These are phyloP conservation scores for Neodontobutis hainanensis DNA, from an alignment of 2,113 vertebrate species.

Conservation along the genomic window DNA sequence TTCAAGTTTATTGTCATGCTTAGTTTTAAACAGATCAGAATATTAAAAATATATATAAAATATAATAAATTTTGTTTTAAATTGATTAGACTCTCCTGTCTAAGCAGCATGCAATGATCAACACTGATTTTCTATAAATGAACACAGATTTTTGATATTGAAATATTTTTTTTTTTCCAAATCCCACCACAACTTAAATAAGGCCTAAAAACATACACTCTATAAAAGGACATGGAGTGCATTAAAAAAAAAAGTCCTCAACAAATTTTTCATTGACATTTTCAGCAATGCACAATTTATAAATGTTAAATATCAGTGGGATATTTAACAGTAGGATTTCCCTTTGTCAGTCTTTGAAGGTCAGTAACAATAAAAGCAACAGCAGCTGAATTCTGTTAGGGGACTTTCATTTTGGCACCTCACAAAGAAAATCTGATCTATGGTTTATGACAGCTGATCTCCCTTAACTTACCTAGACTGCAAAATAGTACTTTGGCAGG, in stretches of 20 bases:
- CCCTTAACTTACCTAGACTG: no score
- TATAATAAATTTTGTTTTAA: background rate
- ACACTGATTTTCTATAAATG: background rate
- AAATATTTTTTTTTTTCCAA: slow-evolving; percentile 17
- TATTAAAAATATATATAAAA: background rate
- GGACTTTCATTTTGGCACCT: no score
- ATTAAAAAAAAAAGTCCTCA: background rate
- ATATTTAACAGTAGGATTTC: background rate
- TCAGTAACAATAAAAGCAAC: no score
- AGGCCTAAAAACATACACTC: slow-evolving; percentile 6
- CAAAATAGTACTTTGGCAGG: no score
- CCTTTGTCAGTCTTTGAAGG: no score
- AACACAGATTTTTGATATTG: background rate
- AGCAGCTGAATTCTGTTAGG: no score
- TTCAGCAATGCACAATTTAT: background rate
- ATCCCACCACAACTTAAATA: slow-evolving; percentile 11
- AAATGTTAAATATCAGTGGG: background rate
- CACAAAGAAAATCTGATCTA: no score
- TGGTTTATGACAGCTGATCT: no score
- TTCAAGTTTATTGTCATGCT: slow-evolving; percentile 4
- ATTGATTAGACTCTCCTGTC: slow-evolving; percentile 1
- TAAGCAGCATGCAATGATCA: slow-evolving; percentile 33
- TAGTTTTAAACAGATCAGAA: background rate
- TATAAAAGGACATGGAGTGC: background rate
- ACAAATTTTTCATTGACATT: background rate